A percentile compares a stretch with the other conserved stretches of the same genome.
Evolutionary conservation across 2,797 vertebrate genomes (phyloP).

Genomic region (Amblyraja radiata): DNA sequence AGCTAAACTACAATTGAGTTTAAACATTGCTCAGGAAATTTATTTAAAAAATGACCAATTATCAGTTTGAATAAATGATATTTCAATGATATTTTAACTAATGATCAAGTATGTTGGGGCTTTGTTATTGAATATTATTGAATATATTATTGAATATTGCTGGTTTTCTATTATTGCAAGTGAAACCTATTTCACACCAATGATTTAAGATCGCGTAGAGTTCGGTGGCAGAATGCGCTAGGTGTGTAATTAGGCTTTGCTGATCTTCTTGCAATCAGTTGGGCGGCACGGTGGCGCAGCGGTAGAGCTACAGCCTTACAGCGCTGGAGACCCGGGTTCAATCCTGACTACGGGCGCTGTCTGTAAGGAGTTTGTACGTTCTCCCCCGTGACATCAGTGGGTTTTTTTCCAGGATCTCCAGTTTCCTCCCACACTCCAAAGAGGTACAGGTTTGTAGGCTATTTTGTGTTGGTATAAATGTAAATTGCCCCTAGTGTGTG

Average conservation of each 20-base stretch:
- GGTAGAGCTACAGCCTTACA: no score
- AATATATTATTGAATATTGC: background rate
- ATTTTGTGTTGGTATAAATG: no score
- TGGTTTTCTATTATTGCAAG: background rate
- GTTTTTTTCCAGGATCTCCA: no score
- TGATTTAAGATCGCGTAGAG: background rate
- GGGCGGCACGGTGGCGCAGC: no score
- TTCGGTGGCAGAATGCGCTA: background rate
- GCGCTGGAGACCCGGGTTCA: no score
- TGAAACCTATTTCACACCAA: background rate
- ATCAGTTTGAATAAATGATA: background rate
- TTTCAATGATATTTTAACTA: background rate
- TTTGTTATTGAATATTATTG: background rate
- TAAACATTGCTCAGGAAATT: background rate
- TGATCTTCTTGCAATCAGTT: background rate
- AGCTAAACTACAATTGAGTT: background rate
- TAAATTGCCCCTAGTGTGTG: no score
- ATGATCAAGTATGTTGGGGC: background rate
- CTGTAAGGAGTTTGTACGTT: no score
- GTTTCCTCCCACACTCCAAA: no score
- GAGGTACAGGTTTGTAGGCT: no score
- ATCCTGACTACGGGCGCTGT: no score
- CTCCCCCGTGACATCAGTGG: no score
- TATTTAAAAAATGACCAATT: background rate
- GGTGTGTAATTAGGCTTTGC: background rate